Conservation (phyloP, 1,140 invertebrate genomes). For the Mizuhopecten yessoensis region DNA sequence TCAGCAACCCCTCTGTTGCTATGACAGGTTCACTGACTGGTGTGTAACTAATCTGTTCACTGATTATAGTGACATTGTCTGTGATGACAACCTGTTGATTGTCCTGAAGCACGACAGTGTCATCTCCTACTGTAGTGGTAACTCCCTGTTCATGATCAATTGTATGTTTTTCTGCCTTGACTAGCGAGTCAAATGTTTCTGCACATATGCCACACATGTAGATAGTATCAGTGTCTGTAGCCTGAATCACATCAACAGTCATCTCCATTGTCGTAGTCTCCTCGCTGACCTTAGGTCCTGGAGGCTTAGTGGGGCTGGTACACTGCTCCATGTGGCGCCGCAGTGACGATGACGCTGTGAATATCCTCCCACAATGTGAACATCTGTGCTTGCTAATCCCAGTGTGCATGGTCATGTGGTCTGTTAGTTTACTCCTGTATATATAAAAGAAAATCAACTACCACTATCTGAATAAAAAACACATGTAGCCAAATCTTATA, state of each 20-base stretch:
- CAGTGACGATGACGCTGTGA: slow-evolving; percentile 57
- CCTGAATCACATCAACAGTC: background rate
- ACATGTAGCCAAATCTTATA: too few species aligned
- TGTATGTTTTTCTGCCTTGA: slow-evolving; percentile 50
- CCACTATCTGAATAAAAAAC: too few species aligned
- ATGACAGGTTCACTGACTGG: background rate
- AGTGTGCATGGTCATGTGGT: slow-evolving; percentile 67
- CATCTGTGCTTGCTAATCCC: slow-evolving; percentile 65
- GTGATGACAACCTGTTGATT: background rate
- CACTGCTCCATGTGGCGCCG: slow-evolving; percentile 57
- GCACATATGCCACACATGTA: slow-evolving; percentile 67
- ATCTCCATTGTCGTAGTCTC: background rate
- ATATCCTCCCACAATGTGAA: slow-evolving; percentile 61
- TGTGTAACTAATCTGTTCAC: too few species aligned
- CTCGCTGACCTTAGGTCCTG: background rate
- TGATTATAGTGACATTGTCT: background rate
- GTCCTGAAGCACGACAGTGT: background rate
- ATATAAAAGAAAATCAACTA: too few species aligned
- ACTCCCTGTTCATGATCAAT: background rate
- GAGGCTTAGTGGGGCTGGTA: background rate
- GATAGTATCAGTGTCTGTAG: slow-evolving; percentile 50
- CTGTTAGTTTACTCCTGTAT: slow-evolving; percentile 9
- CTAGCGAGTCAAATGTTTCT: slow-evolving; percentile 56
- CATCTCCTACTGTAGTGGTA: background rate
- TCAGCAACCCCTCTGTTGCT: background rate